phyloP scores from a whole-genome alignment of 2,888 invertebrate genomes.

The Tipula lateralis region DNA sequence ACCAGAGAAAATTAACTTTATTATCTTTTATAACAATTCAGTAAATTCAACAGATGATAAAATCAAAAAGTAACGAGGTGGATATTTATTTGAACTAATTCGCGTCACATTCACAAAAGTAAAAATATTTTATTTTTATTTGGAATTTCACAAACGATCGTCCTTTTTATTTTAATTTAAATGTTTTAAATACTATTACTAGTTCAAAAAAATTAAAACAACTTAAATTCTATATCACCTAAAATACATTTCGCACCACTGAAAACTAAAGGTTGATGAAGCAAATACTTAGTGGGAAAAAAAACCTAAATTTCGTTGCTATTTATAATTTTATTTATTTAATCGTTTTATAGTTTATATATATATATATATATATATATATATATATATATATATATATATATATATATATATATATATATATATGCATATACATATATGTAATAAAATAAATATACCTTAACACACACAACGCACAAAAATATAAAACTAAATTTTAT shows the following conservation, averaged over 20 bases:
- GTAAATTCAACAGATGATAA: not conserved
- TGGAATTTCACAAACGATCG: not conserved
- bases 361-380: not conserved
- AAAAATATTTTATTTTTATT: not conserved
- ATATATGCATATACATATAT: not conserved
- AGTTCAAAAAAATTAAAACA: not conserved
- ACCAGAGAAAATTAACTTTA: not conserved
- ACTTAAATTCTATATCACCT: not conserved
- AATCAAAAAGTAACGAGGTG: not conserved
- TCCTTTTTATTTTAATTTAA: not conserved
- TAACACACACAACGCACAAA: not conserved
- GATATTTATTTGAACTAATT: not conserved
- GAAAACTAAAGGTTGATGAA: too few relatives aligned
- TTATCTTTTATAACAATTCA: not conserved
- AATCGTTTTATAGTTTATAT: not conserved
- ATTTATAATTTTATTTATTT: not conserved
- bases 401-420: not conserved
- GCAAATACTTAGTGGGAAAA: not conserved
- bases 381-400: not conserved
- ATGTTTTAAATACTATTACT: not conserved
- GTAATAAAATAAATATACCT: not conserved
- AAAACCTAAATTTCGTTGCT: not conserved
- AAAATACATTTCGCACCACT: too few relatives aligned
- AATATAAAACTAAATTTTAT: not conserved
- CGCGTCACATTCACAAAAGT: not conserved